A percentile compares a stretch with the other conserved stretches of the same genome.
Conservation (phyloP, 1,140 invertebrate species). For the Lepidurus packardi region DNA sequence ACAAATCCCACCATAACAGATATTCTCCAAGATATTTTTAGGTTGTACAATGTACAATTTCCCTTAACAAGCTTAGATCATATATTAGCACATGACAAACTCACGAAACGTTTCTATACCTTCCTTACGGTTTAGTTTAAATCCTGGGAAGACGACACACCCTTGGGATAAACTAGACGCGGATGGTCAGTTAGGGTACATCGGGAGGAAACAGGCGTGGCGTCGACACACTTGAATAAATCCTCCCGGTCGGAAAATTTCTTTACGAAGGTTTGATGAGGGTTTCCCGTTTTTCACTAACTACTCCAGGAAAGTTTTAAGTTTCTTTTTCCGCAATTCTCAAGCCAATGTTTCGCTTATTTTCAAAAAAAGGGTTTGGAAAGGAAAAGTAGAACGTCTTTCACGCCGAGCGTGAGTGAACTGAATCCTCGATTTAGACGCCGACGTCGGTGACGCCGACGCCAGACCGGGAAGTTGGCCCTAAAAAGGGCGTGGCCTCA, state of each 20-base stretch:
- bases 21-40: too few relatives aligned
- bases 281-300: background rate
- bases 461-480: background rate
- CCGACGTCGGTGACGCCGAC: background rate
- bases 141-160: background rate
- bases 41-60: too few relatives aligned
- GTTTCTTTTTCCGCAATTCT: background rate
- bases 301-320: background rate
- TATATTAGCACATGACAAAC: too few relatives aligned
- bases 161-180: background rate
- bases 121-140: too few relatives aligned
- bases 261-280: background rate
- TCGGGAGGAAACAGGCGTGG: background rate
- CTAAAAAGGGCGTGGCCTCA: background rate
- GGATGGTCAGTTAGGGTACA: background rate
- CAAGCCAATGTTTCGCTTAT: background rate
- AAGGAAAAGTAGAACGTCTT: constrained; percentile 15
- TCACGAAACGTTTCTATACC: too few relatives aligned
- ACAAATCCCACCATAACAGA: too few relatives aligned
- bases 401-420: constrained; percentile 20
- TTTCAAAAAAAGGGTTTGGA: background rate
- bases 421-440: background rate
- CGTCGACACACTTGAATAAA: constrained; percentile 7
- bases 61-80: too few relatives aligned
- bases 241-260: background rate